phyloP scores from a whole-genome alignment of 2,888 invertebrate species.

The Cryptus armator region DNA sequence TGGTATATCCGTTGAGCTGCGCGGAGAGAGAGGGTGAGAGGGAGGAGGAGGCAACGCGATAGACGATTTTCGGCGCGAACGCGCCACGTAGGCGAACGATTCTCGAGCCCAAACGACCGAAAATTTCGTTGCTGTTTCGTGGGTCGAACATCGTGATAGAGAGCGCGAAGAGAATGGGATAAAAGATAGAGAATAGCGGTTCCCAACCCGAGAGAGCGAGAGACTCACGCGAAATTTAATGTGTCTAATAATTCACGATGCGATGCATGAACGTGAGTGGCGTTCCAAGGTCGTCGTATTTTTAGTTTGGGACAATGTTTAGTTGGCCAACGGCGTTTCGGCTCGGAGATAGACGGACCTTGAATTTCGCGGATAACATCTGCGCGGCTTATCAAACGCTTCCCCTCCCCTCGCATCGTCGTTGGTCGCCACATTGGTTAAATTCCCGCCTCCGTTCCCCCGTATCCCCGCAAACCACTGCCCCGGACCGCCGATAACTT shows the following conservation, averaged over 20 bases:
- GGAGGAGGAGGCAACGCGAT: background rate
- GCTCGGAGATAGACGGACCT: constrained; percentile 83
- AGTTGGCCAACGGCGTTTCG: constrained; percentile 81
- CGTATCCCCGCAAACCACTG: constrained; percentile 53
- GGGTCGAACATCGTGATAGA: constrained; percentile 13
- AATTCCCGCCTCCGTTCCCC: background rate
- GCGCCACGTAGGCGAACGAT: constrained; percentile 31
- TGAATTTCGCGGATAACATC: constrained; percentile 85
- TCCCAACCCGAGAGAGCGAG: constrained; percentile 41
- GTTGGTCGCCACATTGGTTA: constrained; percentile 42
- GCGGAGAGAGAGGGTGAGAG: background rate
- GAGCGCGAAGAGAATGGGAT: constrained; percentile 33
- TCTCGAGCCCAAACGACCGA: constrained; percentile 12
- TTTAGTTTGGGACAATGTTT: constrained; percentile 84
- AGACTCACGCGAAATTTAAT: constrained; percentile 75
- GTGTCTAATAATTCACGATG: constrained; percentile 80
- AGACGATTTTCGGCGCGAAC: constrained; percentile 22
- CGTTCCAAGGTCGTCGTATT: constrained; percentile 84
- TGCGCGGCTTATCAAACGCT: constrained; percentile 83
- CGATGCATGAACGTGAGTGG: constrained; percentile 80
- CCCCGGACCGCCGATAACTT: constrained; percentile 77
- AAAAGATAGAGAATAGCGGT: constrained; percentile 31
- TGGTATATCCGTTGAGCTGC: background rate
- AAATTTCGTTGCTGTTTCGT: constrained; percentile 2
- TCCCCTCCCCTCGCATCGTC: constrained; percentile 26